Conservation (phyloP, 2,797 vertebrate species). For the Enteromius viviparus region DNA sequence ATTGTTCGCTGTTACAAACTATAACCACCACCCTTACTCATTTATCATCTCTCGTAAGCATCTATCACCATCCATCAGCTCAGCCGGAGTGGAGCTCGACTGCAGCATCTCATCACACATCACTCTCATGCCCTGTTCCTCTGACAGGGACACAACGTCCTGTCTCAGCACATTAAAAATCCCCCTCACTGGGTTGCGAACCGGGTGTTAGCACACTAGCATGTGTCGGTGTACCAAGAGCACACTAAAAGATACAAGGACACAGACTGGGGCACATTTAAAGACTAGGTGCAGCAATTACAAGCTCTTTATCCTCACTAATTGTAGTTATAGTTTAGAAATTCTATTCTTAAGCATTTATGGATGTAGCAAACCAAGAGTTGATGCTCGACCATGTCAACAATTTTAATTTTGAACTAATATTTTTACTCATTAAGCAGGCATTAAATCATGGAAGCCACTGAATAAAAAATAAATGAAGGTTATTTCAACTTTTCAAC, state of each 20-base stretch:
- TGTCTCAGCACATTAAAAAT: conserved; percentile 42
- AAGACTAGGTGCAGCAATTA: background rate
- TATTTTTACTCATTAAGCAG: background rate
- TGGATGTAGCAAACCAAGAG: background rate
- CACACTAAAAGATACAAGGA: background rate
- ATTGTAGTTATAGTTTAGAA: background rate
- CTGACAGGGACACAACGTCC: conserved; percentile 48
- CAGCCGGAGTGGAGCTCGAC: conserved; percentile 13
- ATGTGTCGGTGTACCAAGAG: background rate
- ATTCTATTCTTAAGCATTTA: background rate
- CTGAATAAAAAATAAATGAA: no score
- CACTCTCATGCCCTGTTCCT: conserved; percentile 28
- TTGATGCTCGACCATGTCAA: background rate
- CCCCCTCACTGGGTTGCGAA: conserved; percentile 15
- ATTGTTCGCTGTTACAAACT: conserved; percentile 30
- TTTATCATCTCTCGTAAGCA: conserved; percentile 38
- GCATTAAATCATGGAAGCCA: no score
- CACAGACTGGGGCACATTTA: background rate
- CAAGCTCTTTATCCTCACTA: background rate
- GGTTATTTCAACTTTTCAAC: no score
- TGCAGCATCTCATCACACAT: conserved; percentile 43
- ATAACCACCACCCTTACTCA: conserved; percentile 20
- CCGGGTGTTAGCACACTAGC: background rate
- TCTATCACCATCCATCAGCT: conserved; percentile 47
- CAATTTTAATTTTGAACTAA: background rate